Evolutionary conservation across 35 echinoderm and acorn worm genomes (phyloP), one percentile per base, ranked within the genome.

Genomic region (Apostichopus parvimensis): DNA sequence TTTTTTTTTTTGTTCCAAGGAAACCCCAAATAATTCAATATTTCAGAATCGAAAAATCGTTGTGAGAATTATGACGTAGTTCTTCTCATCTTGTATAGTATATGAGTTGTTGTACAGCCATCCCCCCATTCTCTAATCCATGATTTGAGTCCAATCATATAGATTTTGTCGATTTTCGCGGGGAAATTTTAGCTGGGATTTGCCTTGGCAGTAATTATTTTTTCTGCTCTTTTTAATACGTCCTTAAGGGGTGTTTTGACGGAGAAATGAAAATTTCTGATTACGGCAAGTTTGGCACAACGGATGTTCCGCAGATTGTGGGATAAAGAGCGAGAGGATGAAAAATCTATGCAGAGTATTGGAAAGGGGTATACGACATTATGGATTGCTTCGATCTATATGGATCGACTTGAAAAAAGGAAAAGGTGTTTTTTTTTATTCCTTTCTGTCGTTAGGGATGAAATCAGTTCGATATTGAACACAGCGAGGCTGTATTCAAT

Each of bases 131-230:
- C 86, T 88, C 45, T 88, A 88, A 88, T 88, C 86, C 86, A 88
- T 88, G 86, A 88, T 88, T 88, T 88, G 20, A 68, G 86, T 88
- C 61, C 61, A 88, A 88, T 88, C 86, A 73, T 88, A 88, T 88
- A 88, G 86, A 88, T 88, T 88, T 88, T 88, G 86, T 88, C 86
- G 86, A 88, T 88, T 88, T 88, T 88, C 86, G 81, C 81, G 86
- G 86, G 86, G 86, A 88, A 88, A 73, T 68, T 73, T 88, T 72
- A 88, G 61, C 68, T 73, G 86, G 86, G 86, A 88, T 73, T 88
- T 73, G 60, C 86, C 86, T 73, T 68, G 68, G 86, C 86, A 73
- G 86, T 88, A 88, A 88, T 88, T 73, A 88, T 88, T 88, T 88
- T 45, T 88, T 73, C 68, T 72, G 60, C 61, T 88, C 86, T 68